These are phyloP conservation scores for Scomber japonicus DNA, from an alignment of 2,113 vertebrate genomes.

Conservation along the genomic window DNA sequence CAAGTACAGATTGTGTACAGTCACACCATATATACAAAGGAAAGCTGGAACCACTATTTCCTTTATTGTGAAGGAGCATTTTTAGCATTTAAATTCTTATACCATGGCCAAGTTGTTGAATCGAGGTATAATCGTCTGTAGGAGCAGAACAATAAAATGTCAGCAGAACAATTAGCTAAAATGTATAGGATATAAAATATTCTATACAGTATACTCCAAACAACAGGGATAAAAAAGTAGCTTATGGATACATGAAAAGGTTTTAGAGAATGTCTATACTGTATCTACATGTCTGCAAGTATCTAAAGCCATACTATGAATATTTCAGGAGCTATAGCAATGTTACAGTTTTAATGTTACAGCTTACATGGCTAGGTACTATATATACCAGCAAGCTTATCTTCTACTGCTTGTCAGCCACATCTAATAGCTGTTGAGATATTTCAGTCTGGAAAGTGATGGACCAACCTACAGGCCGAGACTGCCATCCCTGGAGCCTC, in stretches of 20 bases:
- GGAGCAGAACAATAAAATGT: slow-evolving; percentile 7
- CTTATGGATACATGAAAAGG: background rate
- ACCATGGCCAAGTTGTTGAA: background rate
- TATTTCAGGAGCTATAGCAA: no score
- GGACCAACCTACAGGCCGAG: no score
- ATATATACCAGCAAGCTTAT: no score
- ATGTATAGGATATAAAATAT: background rate
- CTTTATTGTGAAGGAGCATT: slow-evolving; percentile 10
- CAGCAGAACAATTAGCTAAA: slow-evolving; percentile 18
- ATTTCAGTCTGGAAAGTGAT: no score
- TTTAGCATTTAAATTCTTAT: slow-evolving; percentile 18
- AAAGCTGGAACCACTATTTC: background rate
- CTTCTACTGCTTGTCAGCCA: no score
- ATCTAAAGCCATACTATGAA: no score
- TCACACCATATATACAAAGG: background rate
- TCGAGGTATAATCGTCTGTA: slow-evolving; percentile 17
- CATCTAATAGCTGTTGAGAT: no score
- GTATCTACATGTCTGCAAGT: background rate
- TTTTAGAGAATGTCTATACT: background rate
- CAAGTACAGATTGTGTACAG: slow-evolving; percentile 34
- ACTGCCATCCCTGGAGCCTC: no score
- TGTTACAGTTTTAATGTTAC: no score
- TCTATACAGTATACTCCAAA: background rate
- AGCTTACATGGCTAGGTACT: no score
- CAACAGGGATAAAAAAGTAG: background rate